These are phyloP conservation scores for Wiebesia pumilae DNA, from an alignment of 1,140 invertebrate genomes.

Conservation along the genomic window DNA sequence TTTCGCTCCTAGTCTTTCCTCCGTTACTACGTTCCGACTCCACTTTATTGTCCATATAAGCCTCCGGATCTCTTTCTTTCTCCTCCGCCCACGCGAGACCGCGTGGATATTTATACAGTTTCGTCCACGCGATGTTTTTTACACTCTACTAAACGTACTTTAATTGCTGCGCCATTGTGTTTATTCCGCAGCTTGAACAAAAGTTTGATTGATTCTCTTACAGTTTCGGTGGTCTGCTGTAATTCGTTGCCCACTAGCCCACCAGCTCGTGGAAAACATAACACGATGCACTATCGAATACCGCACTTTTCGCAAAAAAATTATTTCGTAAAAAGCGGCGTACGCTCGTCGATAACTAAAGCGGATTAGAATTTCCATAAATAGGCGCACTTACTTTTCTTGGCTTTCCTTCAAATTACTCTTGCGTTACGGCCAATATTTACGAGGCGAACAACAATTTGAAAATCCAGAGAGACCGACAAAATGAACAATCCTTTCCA, in stretches of 20 bases:
- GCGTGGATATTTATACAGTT: neutral
- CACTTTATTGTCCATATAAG: slow-evolving; percentile 9
- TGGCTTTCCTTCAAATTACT: neutral
- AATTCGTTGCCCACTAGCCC: too few species aligned
- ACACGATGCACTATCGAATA: neutral
- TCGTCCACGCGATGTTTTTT: neutral
- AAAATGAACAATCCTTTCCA: neutral
- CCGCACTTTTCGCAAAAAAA: too few species aligned
- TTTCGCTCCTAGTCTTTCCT: neutral
- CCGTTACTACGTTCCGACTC: neutral
- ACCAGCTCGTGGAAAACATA: neutral
- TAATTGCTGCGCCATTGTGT: neutral
- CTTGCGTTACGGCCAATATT: neutral
- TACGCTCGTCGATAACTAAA: too few species aligned
- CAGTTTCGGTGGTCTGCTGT: too few species aligned
- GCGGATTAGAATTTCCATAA: neutral
- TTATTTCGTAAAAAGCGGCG: too few species aligned
- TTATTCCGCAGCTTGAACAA: too few species aligned
- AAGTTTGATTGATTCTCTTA: too few species aligned
- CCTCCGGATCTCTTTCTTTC: neutral
- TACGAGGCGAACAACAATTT: neutral
- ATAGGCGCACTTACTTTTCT: too few species aligned
- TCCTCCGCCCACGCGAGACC: neutral
- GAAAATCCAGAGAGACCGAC: neutral
- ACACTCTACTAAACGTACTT: neutral